Conservation (phyloP, 1,140 invertebrate species). For the Tetraneura akinire region DNA sequence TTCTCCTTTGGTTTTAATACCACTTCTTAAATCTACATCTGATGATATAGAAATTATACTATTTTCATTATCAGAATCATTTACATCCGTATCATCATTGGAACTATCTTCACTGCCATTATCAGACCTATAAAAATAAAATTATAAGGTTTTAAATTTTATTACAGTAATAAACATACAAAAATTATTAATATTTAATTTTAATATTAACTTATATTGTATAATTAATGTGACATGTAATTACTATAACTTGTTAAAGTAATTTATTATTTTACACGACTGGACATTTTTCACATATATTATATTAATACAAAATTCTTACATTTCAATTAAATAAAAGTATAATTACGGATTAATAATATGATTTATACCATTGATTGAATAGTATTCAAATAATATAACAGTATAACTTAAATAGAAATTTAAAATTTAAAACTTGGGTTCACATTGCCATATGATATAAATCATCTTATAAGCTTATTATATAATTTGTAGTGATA, state of each 20-base stretch:
- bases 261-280: not conserved
- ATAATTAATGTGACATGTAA: not conserved
- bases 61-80: conserved; percentile 21
- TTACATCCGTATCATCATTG: no score
- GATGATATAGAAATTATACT: not conserved
- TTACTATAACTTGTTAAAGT: not conserved
- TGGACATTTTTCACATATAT: not conserved
- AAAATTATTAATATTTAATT: not conserved
- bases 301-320: no score
- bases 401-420: no score
- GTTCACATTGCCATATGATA: no score
- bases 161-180: not conserved
- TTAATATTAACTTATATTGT: not conserved
- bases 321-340: no score
- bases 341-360: no score
- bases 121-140: conserved; percentile 19
- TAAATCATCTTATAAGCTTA: no score
- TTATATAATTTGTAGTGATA: no score
- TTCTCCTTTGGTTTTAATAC: conserved; percentile 53
- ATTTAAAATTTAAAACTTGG: no score
- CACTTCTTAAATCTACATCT: not conserved
- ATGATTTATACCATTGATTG: no score
- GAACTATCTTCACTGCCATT: not conserved
- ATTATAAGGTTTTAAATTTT: not conserved
- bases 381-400: no score